Evolutionary conservation across 2,797 vertebrate genomes (phyloP).

Genomic region (Pantherophis vulpinus): DNA sequence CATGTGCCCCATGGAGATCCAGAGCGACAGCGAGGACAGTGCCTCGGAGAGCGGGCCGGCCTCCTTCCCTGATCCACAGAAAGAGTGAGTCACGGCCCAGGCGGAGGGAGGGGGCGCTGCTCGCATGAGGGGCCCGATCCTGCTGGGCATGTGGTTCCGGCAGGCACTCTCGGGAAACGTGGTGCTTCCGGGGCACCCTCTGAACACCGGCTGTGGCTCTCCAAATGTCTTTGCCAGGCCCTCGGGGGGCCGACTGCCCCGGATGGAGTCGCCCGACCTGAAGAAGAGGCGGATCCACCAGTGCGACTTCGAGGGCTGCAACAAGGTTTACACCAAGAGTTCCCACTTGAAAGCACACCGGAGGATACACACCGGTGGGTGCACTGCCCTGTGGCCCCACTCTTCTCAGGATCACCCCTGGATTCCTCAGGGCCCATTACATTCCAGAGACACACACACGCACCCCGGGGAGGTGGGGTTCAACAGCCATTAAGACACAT

Average conservation of each 20-base stretch:
- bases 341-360: conserved; percentile 95
- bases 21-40: conserved; percentile 92
- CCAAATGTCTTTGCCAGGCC: conserved; percentile 65
- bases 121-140: neutral
- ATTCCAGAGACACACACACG: neutral
- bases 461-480: neutral
- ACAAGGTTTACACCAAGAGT: conserved; percentile 98
- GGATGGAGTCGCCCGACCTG: conserved; percentile 80
- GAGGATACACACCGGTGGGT: conserved; percentile 92
- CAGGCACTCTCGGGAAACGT: neutral
- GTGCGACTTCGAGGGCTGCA: conserved; percentile 96
- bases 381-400: neutral
- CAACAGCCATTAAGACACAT: neutral
- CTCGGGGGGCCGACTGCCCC: conserved; percentile 56
- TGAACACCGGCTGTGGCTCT: neutral
- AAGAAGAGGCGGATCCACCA: conserved; percentile 93
- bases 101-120: fast-evolving
- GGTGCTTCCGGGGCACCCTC: neutral
- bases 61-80: conserved; percentile 70
- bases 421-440: neutral
- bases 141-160: neutral
- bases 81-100: conserved; percentile 62
- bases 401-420: neutral
- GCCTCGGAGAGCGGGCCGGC: conserved; percentile 82
- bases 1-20: conserved; percentile 86